phyloP scores from a whole-genome alignment of 2,888 invertebrate genomes.

The Tipula vernalis region DNA sequence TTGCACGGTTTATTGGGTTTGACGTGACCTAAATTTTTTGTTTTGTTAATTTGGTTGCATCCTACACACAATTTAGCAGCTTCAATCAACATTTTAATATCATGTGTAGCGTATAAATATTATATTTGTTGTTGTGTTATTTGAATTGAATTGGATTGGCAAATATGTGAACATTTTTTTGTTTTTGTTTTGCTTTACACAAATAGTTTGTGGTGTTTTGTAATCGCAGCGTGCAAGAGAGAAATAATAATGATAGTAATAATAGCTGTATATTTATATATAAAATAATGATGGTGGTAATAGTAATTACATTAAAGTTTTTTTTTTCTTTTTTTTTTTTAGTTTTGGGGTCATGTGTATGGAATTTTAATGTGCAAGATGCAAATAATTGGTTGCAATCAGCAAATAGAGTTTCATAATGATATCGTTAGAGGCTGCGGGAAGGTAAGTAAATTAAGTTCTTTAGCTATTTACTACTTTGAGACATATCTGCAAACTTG shows the following conservation, averaged over 20 bases:
- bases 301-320: neutral
- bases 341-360: neutral
- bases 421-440: neutral
- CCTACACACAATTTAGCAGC: neutral
- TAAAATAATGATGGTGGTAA: neutral
- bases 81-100: no score
- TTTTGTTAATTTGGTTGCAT: neutral
- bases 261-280: neutral
- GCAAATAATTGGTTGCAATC: neutral
- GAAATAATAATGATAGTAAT: neutral
- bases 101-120: neutral
- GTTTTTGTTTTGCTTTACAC: neutral
- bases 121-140: neutral
- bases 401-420: neutral
- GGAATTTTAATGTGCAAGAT: neutral
- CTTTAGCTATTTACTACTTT: neutral
- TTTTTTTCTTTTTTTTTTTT: neutral
- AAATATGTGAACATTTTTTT: neutral
- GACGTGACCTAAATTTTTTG: neutral
- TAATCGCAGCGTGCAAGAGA: neutral
- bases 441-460: neutral
- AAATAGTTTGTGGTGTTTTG: neutral
- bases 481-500: neutral
- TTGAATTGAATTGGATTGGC: neutral
- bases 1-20: neutral